A percentile compares a stretch with the other conserved stretches of the same genome.
Conservation (phyloP, 1,140 invertebrate species). For the Panagrolaimus sp. region DNA sequence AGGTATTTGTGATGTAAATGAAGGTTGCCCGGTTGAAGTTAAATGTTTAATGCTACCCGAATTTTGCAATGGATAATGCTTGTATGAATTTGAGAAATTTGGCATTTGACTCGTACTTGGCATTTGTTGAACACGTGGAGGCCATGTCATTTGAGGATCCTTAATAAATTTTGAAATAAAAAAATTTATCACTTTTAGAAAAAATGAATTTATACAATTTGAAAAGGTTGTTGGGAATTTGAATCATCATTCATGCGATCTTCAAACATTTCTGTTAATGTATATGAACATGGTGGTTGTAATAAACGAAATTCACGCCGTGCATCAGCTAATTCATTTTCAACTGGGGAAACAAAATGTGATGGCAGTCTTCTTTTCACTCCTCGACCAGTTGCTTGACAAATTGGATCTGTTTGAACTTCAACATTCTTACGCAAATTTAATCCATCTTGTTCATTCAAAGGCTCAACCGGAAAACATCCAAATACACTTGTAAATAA, state of each 20-base stretch:
- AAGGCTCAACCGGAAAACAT: conserved; percentile 59
- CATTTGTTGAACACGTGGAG: too few relatives aligned
- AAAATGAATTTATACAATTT: too few relatives aligned
- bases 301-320: conserved; percentile 40
- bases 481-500: conserved; percentile 54
- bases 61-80: too few relatives aligned
- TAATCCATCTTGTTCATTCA: conserved; percentile 24
- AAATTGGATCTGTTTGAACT: conserved; percentile 17
- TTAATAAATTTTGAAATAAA: too few relatives aligned
- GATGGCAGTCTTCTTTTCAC: conserved; percentile 30
- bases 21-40: too few relatives aligned
- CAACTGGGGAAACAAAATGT: conserved; percentile 25
- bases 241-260: conserved; percentile 44
- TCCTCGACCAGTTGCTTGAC: background rate
- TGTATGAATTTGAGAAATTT: too few relatives aligned
- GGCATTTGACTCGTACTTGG: too few relatives aligned
- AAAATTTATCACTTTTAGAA: too few relatives aligned
- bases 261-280: conserved; percentile 55
- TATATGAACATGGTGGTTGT: conserved; percentile 47
- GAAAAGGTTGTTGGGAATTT: background rate
- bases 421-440: conserved; percentile 17
- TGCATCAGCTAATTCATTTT: conserved; percentile 25
- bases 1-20: too few relatives aligned
- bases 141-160: too few relatives aligned
- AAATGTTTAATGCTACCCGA: too few relatives aligned